phyloP scores from a whole-genome alignment of 2,797 vertebrate genomes.

The Valencia hispanica region DNA sequence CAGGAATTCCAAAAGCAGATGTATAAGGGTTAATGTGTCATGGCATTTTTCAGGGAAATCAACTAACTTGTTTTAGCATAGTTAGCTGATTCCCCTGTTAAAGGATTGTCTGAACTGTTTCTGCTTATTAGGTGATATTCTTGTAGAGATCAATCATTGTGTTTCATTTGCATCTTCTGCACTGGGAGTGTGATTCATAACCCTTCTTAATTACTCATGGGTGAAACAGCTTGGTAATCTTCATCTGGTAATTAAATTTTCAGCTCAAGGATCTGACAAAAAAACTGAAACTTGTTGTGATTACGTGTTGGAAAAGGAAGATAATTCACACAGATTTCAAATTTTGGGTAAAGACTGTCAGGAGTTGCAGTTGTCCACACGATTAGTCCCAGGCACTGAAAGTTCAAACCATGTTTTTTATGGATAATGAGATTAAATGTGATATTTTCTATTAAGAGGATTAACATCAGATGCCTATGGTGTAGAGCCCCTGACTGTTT shows the following conservation, averaged over 20 bases:
- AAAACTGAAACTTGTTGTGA: slow-evolving; percentile 21
- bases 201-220: slow-evolving; percentile 37
- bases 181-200: slow-evolving; percentile 26
- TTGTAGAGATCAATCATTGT: slow-evolving; percentile 2
- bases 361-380: slow-evolving; percentile 1
- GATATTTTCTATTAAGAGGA: slow-evolving; percentile 33
- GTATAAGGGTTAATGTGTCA: not conserved
- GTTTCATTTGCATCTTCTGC: slow-evolving; percentile 16
- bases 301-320: slow-evolving; percentile 13
- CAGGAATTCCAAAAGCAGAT: not conserved
- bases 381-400: not conserved
- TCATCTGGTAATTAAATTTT: slow-evolving; percentile 50
- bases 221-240: slow-evolving; percentile 39
- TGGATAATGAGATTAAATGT: slow-evolving; percentile 26
- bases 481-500: slow-evolving; percentile 10
- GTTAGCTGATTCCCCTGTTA: not conserved
- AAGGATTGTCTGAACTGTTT: not conserved
- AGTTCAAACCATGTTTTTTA: not conserved
- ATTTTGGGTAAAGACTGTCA: slow-evolving; percentile 33
- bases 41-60: not conserved
- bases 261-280: slow-evolving; percentile 35
- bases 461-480: slow-evolving; percentile 31
- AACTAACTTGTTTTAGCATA: not conserved
- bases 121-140: not conserved
- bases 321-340: slow-evolving; percentile 31